Percentiles rank a stretch among this genome's conserved stretches.
Conservation (phyloP, 2,113 vertebrate genomes). For the Struthidea cinerea region DNA sequence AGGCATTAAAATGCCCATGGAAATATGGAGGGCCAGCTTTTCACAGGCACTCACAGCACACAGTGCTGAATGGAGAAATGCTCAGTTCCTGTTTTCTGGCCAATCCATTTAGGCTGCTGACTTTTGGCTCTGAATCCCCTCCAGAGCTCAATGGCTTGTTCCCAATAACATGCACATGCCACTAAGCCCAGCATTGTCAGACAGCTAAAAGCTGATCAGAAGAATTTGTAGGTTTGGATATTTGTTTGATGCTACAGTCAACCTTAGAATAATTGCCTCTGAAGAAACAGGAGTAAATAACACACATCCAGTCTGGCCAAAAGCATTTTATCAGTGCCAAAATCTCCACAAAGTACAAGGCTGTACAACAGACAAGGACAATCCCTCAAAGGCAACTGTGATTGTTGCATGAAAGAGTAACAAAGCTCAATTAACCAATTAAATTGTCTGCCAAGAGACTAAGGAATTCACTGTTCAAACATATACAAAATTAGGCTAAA, state of each 20-base stretch:
- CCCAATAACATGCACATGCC: background rate
- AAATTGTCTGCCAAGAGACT: background rate
- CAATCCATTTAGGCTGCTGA: background rate
- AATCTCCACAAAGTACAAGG: slow-evolving; percentile 1
- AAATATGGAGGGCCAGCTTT: background rate
- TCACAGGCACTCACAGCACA: background rate
- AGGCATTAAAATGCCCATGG: slow-evolving; percentile 4
- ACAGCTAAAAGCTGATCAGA: background rate
- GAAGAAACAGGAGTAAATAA: slow-evolving; percentile 10
- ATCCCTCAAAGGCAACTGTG: background rate
- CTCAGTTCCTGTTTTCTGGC: background rate
- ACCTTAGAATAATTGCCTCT: background rate
- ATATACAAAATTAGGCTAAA: background rate
- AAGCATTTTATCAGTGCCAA: slow-evolving; percentile 13
- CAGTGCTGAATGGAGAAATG: background rate
- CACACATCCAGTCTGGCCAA: background rate
- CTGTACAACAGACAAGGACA: slow-evolving; percentile 2
- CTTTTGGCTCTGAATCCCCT: slow-evolving; percentile 1
- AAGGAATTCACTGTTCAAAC: background rate
- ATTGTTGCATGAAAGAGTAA: background rate
- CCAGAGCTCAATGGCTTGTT: background rate
- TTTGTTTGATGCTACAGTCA: background rate
- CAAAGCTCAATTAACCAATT: slow-evolving; percentile 25
- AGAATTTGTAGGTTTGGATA: background rate
- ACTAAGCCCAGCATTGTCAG: background rate